These are phyloP conservation scores for Pissodes strobi DNA, from an alignment of 1,140 invertebrate genomes.

Conservation along the genomic window DNA sequence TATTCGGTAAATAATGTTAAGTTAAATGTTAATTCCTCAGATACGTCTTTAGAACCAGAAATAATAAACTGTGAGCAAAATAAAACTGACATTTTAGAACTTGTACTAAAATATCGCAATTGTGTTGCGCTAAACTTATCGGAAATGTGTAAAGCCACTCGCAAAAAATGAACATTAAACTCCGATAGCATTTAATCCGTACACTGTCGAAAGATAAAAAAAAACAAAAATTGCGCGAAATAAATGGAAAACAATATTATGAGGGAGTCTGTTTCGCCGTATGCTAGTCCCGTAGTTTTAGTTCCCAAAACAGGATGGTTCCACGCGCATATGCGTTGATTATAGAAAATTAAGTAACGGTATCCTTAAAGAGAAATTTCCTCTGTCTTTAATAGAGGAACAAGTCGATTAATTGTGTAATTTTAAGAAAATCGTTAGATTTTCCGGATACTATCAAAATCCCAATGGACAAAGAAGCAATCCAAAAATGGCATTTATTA, in stretches of 20 bases:
- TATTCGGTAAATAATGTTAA: too few species aligned
- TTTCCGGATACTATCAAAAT: constrained; percentile 38
- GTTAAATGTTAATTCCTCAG: too few species aligned
- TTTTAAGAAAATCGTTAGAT: constrained; percentile 42
- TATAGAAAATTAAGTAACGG: constrained; percentile 40
- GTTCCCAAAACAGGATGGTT: constrained; percentile 44
- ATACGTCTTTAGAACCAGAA: too few species aligned
- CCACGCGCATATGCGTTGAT: constrained; percentile 42
- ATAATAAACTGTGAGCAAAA: too few species aligned
- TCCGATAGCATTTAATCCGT: not conserved
- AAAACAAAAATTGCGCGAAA: not conserved
- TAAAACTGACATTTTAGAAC: too few species aligned
- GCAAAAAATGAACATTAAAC: not conserved
- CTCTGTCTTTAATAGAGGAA: constrained; percentile 46
- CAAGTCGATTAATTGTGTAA: constrained; percentile 36
- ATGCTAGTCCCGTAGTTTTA: constrained; percentile 43
- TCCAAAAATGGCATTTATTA: constrained; percentile 53
- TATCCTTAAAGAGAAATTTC: constrained; percentile 30
- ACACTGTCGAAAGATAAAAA: not conserved
- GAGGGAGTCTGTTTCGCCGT: constrained; percentile 36
- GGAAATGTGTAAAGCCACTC: not conserved
- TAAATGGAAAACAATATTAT: constrained; percentile 34
- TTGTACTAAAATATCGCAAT: not conserved
- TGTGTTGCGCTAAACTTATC: not conserved
- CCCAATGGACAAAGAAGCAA: constrained; percentile 46